These are phyloP conservation scores for Aix galericulata DNA, from an alignment of 2,113 vertebrate genomes.

Conservation along the genomic window DNA sequence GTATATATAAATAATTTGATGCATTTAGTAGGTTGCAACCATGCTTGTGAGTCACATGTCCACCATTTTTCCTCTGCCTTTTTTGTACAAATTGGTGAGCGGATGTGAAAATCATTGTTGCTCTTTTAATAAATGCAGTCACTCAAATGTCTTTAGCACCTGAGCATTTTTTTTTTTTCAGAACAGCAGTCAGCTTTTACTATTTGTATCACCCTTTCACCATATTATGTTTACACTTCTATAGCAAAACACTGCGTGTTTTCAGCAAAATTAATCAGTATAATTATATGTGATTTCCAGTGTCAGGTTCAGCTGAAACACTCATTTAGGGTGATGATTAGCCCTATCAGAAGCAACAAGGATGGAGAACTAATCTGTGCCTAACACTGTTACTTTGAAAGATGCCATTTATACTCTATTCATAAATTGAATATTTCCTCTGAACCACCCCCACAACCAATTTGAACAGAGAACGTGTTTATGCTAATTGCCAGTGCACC, in stretches of 20 bases:
- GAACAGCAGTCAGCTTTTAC: not conserved
- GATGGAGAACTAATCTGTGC: conserved; percentile 32
- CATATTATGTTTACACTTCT: conserved; percentile 58
- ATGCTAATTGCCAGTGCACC: not conserved
- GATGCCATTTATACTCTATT: not conserved
- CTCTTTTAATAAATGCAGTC: not conserved
- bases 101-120: not conserved
- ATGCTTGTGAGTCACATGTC: not conserved
- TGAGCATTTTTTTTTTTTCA: not conserved
- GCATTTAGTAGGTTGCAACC: not conserved
- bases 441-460: not conserved
- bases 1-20: not conserved
- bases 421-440: not conserved
- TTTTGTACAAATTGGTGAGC: not conserved
- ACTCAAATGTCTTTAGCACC: not conserved
- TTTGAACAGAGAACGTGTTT: not conserved
- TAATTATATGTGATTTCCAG: conserved; percentile 56
- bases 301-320: conserved; percentile 24
- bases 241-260: conserved; percentile 52
- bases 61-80: not conserved
- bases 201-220: conserved; percentile 4
- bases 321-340: conserved; percentile 44
- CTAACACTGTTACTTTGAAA: conserved; percentile 10
- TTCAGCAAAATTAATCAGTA: conserved; percentile 63
- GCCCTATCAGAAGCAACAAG: conserved; percentile 7